These are phyloP conservation scores for Diarsia dahlii DNA, from an alignment of 2,888 invertebrate genomes.

Conservation along the genomic window DNA sequence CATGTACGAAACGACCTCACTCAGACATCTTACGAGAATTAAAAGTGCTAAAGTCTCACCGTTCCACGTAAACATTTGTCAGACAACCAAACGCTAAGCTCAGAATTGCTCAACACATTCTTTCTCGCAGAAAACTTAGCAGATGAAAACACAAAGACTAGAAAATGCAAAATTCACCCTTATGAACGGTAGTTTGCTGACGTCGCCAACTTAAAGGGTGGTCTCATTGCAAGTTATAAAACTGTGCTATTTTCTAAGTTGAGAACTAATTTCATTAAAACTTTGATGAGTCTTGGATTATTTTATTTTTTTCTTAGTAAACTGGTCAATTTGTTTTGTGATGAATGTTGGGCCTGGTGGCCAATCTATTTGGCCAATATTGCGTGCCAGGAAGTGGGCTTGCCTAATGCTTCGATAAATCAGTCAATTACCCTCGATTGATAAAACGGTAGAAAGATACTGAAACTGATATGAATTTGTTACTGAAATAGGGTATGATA, in stretches of 20 bases:
- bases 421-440: constrained; percentile 60
- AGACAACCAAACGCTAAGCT: constrained; percentile 28
- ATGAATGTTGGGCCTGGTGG: constrained; percentile 26
- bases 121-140: constrained; percentile 30
- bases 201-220: constrained; percentile 49
- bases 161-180: constrained; percentile 55
- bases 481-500: constrained; percentile 29
- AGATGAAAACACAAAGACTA: constrained; percentile 35
- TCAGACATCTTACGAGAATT: constrained; percentile 32
- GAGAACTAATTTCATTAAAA: constrained; percentile 66
- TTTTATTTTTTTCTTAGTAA: constrained; percentile 15
- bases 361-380: constrained; percentile 44
- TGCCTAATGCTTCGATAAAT: constrained; percentile 55
- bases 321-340: constrained; percentile 24
- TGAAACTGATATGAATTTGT: constrained; percentile 42
- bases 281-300: constrained; percentile 28
- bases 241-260: constrained; percentile 58
- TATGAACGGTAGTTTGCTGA: constrained; percentile 52
- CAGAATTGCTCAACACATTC: constrained; percentile 48
- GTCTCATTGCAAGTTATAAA: constrained; percentile 59
- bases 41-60: constrained; percentile 37
- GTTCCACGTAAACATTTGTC: constrained; percentile 30
- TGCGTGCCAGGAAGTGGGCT: constrained; percentile 48
- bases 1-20: constrained; percentile 5
- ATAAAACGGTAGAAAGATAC: constrained; percentile 56